phyloP scores from a whole-genome alignment of 2,113 vertebrate species.

The Zosterops pallidus region DNA sequence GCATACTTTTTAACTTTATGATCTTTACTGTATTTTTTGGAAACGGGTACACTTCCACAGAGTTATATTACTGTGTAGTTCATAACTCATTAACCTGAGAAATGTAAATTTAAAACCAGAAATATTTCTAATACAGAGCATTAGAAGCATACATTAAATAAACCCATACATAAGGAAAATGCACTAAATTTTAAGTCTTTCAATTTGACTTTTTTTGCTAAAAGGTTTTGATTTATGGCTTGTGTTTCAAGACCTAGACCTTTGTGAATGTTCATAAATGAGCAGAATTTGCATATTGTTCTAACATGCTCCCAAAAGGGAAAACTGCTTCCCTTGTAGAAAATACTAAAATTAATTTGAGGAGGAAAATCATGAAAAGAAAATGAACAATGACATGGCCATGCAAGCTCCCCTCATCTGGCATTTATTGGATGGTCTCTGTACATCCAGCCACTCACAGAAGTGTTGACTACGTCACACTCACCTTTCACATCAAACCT shows the following conservation, averaged over 20 bases:
- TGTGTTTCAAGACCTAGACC: background rate
- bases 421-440: background rate
- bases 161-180: background rate
- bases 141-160: background rate
- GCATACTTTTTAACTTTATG: background rate
- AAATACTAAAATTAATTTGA: background rate
- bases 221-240: background rate
- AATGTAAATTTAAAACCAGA: background rate
- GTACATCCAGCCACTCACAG: background rate
- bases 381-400: background rate
- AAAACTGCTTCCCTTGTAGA: background rate
- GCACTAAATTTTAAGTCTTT: background rate
- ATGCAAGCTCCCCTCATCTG: background rate
- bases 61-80: background rate
- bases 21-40: background rate
- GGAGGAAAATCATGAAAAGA: background rate
- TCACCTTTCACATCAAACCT: background rate
- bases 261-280: background rate
- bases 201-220: background rate
- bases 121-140: background rate
- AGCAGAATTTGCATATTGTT: background rate
- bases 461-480: background rate
- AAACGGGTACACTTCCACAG: background rate
- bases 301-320: background rate
- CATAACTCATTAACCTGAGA: background rate